Percentiles rank a stretch among this genome's conserved stretches.
phyloP scores from a whole-genome alignment of 2,888 invertebrate species.

The Automeris io region DNA sequence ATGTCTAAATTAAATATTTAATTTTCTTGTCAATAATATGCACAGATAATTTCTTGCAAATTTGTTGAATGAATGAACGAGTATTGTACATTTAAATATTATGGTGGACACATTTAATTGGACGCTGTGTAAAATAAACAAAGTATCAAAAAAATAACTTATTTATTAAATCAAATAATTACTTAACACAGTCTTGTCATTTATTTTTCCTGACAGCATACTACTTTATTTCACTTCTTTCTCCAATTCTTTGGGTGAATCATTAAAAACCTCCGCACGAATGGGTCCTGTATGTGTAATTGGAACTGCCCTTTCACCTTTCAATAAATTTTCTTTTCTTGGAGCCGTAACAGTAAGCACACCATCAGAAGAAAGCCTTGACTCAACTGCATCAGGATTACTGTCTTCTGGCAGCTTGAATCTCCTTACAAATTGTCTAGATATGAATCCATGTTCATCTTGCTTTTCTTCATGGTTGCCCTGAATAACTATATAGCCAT shows the following conservation, averaged over 20 bases:
- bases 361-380: slow-evolving; percentile 87
- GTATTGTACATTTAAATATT: no score
- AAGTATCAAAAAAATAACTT: neutral
- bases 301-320: slow-evolving; percentile 72
- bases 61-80: no score
- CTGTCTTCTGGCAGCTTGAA: slow-evolving; percentile 84
- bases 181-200: slow-evolving; percentile 15
- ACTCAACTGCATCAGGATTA: slow-evolving; percentile 82
- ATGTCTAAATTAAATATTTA: no score
- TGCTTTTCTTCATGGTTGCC: slow-evolving; percentile 88
- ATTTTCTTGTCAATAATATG: no score
- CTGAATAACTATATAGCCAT: slow-evolving; percentile 82
- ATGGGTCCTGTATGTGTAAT: slow-evolving; percentile 78
- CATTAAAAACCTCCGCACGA: slow-evolving; percentile 41
- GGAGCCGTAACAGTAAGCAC: slow-evolving; percentile 83
- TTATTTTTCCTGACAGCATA: slow-evolving; percentile 1
- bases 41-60: no score
- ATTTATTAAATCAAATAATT: slow-evolving; percentile 9
- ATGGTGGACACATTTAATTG: no score
- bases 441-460: slow-evolving; percentile 84
- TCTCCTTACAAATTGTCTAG: slow-evolving; percentile 82
- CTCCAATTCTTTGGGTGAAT: slow-evolving; percentile 14
- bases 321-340: slow-evolving; percentile 33
- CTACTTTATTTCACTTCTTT: slow-evolving; percentile 7
- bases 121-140: no score